These are phyloP conservation scores for Aleiodes sp. DNA, from an alignment of 1,140 invertebrate genomes.

Conservation along the genomic window DNA sequence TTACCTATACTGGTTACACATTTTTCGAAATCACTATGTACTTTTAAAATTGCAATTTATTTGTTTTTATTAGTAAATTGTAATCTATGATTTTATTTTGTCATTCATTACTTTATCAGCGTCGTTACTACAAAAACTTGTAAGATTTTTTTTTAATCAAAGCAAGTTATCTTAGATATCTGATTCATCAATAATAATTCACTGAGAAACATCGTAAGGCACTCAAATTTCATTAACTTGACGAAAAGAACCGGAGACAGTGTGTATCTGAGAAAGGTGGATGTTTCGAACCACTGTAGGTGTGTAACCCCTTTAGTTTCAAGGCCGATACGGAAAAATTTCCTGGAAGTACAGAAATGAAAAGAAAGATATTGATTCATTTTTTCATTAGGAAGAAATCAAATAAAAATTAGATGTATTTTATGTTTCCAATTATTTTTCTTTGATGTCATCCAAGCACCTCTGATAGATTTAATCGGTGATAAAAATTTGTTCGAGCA, in stretches of 20 bases:
- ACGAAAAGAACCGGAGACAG: not conserved
- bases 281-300: not conserved
- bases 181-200: slow-evolving; percentile 48
- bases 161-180: slow-evolving; percentile 37
- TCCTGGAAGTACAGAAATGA: not conserved
- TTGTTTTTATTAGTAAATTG: not conserved
- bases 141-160: not conserved
- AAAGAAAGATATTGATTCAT: not conserved
- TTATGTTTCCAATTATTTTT: too few relatives aligned
- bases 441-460: too few relatives aligned
- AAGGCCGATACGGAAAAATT: not conserved
- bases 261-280: slow-evolving; percentile 16
- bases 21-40: not conserved
- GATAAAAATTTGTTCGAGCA: too few relatives aligned
- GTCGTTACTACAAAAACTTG: not conserved
- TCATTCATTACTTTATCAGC: too few relatives aligned
- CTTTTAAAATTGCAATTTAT: not conserved
- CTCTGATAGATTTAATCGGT: too few relatives aligned
- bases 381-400: not conserved
- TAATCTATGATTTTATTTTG: too few relatives aligned
- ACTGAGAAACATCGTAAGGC: slow-evolving; percentile 42
- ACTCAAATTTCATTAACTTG: slow-evolving; percentile 51
- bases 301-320: too few relatives aligned
- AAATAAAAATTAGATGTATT: too few relatives aligned
- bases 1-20: not conserved